phyloP scores from a whole-genome alignment of 2,113 vertebrate species.

The Clarias magur region DNA sequence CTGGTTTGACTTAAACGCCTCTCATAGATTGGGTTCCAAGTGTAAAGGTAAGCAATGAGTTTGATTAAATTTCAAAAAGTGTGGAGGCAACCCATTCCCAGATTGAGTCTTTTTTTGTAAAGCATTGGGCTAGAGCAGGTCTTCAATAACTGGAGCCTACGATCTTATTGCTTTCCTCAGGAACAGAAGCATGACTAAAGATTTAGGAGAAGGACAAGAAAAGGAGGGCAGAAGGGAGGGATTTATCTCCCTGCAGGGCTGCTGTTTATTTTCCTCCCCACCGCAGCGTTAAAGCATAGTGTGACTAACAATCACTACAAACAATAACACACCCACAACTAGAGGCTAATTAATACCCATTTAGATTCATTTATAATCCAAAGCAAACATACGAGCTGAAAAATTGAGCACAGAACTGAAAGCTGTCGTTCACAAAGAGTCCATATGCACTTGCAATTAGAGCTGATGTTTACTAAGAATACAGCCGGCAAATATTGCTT shows the following conservation, averaged over 20 bases:
- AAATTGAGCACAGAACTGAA: conserved; percentile 51
- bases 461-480: conserved; percentile 18
- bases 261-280: conserved; percentile 31
- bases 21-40: neutral
- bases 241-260: neutral
- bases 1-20: neutral
- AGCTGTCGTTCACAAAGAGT: conserved; percentile 64
- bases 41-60: neutral
- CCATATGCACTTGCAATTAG: conserved; percentile 14
- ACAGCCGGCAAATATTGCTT: conserved; percentile 10
- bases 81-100: neutral
- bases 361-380: conserved; percentile 67
- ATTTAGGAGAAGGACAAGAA: conserved; percentile 5
- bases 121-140: neutral
- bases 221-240: conserved; percentile 3
- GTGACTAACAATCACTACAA: conserved; percentile 67
- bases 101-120: neutral
- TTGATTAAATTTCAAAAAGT: neutral
- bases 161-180: conserved; percentile 34
- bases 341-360: conserved; percentile 77
- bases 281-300: conserved; percentile 58
- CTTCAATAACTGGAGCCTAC: conserved; percentile 20
- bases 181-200: conserved; percentile 32
- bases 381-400: conserved; percentile 59
- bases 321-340: conserved; percentile 36